A percentile compares a stretch with the other conserved stretches of the same genome.
Conservation (phyloP, 2,888 invertebrate species). For the Noctua pronuba region DNA sequence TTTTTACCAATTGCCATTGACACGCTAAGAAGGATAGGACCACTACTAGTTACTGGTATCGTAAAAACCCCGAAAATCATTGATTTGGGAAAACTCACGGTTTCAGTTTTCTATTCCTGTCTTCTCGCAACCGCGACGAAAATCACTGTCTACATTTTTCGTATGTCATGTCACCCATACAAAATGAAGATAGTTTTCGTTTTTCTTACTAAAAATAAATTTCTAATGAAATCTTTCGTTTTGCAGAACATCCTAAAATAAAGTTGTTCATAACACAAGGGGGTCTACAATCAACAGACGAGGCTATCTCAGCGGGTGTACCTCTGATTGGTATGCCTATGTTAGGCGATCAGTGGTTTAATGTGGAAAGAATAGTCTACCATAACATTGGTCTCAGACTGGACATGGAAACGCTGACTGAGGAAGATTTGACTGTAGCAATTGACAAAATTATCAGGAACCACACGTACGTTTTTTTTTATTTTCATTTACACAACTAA, state of each 20-base stretch:
- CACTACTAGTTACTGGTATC: no score
- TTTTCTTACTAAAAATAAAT: not conserved
- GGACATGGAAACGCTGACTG: slow-evolving; percentile 67
- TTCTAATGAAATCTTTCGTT: not conserved
- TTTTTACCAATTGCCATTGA: not conserved
- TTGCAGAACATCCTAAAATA: slow-evolving; percentile 81
- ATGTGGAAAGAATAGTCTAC: slow-evolving; percentile 71
- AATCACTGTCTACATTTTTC: no score
- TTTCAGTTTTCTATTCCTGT: not conserved
- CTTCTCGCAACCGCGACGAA: not conserved
- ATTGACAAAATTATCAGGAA: slow-evolving; percentile 59
- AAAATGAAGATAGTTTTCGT: not conserved
- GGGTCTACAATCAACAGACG: slow-evolving; percentile 83
- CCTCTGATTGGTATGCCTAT: slow-evolving; percentile 81
- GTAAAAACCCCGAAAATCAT: no score
- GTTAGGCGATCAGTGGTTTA: slow-evolving; percentile 80
- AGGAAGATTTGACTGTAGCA: slow-evolving; percentile 68
- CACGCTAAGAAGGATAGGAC: not conserved
- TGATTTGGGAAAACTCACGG: not conserved
- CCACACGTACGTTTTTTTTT: slow-evolving; percentile 61
- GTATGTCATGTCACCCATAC: no score
- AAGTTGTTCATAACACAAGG: slow-evolving; percentile 85
- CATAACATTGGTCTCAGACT: slow-evolving; percentile 68
- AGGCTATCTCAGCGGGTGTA: slow-evolving; percentile 79
- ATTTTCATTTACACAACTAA: not conserved